Evolutionary conservation across 2,113 vertebrate genomes (phyloP).

Genomic region (Camelus bactrianus): DNA sequence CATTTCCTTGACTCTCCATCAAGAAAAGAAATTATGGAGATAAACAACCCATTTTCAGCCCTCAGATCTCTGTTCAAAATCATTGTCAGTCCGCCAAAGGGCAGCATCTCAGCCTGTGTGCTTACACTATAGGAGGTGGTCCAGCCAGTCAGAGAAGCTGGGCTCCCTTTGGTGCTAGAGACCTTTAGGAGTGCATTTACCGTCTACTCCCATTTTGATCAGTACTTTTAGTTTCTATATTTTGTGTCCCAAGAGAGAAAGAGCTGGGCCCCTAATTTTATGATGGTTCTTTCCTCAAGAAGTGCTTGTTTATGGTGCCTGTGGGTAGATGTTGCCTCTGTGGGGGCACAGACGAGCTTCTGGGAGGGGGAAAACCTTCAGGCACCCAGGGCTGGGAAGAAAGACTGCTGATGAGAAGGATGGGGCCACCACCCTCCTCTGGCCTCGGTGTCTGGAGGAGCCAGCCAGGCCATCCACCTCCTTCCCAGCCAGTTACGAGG

Average conservation of each 20-base stretch:
- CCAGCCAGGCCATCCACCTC: background rate
- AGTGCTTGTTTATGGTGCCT: background rate
- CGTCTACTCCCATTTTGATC: background rate
- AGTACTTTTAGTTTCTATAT: background rate
- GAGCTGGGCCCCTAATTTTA: background rate
- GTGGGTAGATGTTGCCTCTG: background rate
- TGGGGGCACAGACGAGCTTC: background rate
- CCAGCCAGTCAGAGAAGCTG: background rate
- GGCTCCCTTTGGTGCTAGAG: background rate
- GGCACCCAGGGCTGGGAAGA: background rate
- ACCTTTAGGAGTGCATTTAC: background rate
- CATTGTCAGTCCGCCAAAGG: background rate
- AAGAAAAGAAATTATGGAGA: slow-evolving; percentile 59
- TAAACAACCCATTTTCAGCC: background rate
- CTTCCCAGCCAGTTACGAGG: background rate
- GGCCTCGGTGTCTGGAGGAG: background rate
- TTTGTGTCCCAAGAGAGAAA: background rate
- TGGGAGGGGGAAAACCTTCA: background rate
- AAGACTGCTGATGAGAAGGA: background rate
- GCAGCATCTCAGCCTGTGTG: background rate
- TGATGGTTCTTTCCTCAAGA: background rate
- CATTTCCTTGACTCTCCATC: background rate
- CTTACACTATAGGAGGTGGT: background rate
- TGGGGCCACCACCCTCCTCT: rapidly evolving
- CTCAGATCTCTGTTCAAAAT: background rate